phyloP scores from a whole-genome alignment of 2,888 invertebrate species.

The Hypena proboscidalis region DNA sequence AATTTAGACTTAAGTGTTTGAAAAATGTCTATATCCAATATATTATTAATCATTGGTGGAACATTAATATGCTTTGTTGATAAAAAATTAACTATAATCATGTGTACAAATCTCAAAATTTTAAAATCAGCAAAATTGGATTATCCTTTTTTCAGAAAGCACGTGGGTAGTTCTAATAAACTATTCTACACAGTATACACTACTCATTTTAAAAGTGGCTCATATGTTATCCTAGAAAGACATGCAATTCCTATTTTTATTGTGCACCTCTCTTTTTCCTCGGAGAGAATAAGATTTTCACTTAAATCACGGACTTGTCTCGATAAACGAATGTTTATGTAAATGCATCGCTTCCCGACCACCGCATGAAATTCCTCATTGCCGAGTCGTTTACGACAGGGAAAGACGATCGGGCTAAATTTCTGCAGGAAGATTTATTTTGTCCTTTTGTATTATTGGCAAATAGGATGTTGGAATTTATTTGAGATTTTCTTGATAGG shows the following conservation, averaged over 20 bases:
- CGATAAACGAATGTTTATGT: conserved; percentile 77
- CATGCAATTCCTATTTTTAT: conserved; percentile 52
- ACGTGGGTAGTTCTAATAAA: not conserved
- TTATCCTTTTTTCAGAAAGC: too few species aligned
- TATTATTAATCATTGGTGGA: too few species aligned
- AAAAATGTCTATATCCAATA: too few species aligned
- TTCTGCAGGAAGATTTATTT: conserved; percentile 37
- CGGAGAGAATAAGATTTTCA: conserved; percentile 59
- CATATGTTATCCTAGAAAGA: conserved; percentile 41
- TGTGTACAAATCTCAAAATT: too few species aligned
- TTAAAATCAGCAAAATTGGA: too few species aligned
- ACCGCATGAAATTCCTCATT: conserved; percentile 62
- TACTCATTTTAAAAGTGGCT: too few species aligned
- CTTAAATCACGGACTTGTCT: conserved; percentile 64
- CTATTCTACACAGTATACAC: too few species aligned
- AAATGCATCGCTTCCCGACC: conserved; percentile 60
- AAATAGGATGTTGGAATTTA: conserved; percentile 26
- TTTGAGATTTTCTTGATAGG: conserved; percentile 29
- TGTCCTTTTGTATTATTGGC: conserved; percentile 33
- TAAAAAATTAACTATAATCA: too few species aligned
- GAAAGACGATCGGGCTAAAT: conserved; percentile 39
- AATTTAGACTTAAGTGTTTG: too few species aligned
- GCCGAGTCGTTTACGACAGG: conserved; percentile 47
- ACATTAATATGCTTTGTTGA: too few species aligned
- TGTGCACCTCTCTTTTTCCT: conserved; percentile 52